These are phyloP conservation scores for Hypolimnas misippus DNA, from an alignment of 2,888 invertebrate genomes.

Conservation along the genomic window DNA sequence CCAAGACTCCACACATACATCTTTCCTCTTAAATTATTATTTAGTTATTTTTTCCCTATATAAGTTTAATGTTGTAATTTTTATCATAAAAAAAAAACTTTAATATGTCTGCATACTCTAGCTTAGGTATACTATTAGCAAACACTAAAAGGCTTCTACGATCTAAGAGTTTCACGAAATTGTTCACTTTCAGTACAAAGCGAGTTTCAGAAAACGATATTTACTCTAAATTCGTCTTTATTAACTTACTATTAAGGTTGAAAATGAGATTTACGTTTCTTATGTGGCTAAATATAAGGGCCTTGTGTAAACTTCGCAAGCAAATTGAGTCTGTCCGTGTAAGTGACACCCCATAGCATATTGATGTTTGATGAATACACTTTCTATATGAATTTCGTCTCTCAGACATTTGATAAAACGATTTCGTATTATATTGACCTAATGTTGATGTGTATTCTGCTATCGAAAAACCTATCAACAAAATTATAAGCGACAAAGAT, in stretches of 20 bases:
- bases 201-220: background rate
- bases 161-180: background rate
- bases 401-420: background rate
- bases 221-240: background rate
- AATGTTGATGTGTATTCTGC: background rate
- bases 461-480: too few species aligned
- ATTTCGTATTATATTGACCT: background rate
- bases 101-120: too few species aligned
- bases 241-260: background rate
- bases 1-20: too few species aligned
- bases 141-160: conserved; percentile 6
- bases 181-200: background rate
- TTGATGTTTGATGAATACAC: conserved; percentile 14
- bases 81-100: too few species aligned
- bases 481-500: too few species aligned
- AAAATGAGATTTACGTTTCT: background rate
- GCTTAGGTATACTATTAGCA: too few species aligned
- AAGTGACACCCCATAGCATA: conserved; percentile 21
- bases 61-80: too few species aligned
- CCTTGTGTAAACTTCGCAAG: conserved; percentile 21
- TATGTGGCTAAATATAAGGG: background rate
- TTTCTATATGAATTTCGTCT: conserved; percentile 9
- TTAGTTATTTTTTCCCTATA: too few species aligned
- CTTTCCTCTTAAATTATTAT: too few species aligned
- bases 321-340: conserved; percentile 22